Evolutionary conservation across 2,797 vertebrate genomes (phyloP), one percentile per base, ranked within the genome.

Genomic region (Acestrorhynchus altus): DNA sequence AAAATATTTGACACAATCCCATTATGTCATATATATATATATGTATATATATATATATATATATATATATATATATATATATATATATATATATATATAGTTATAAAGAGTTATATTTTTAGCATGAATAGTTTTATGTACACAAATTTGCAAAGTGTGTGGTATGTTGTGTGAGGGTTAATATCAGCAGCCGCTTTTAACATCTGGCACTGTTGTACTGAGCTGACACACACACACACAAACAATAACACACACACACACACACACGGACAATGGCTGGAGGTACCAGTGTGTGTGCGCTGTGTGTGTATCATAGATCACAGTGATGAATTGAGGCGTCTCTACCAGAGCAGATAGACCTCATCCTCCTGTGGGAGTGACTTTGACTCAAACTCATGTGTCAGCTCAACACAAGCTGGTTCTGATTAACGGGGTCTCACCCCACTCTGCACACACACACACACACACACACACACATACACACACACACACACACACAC

Each of bases 171-270:
- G 59, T 74, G 83, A 70, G 26, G 59, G 71, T 60, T 44, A 74
- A 63, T 74, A 22, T 80, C 74, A 76, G 84, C 90, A 92, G 91
- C 90, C 91, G 90, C 77, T 86, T 81, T 28, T 22, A 63, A 64
- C 91, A 91, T 91, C 88, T 90, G 89, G 85, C 87, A 51, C 73
- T 84, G 74, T 54, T 80, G 79, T 20, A 49, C 57, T 49, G 51
- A 69, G 28, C 74, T 82, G 81, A 85, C 86, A 89, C 86, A 84
- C 47, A 49, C 66, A 76, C 66, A 69, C 84, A 35, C 31, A 6
- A 6, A 6, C 31, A n/a, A n/a, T n/a, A n/a, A n/a, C 86, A 89
- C 86, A 84, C 47, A 49, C 66, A 77, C 66, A 69, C 84, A n/a
- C n/a, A n/a, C n/a, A n/a, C n/a, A n/a, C n/a, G n/a, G n/a, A n/a